Evolutionary conservation across 2,888 invertebrate species (phyloP).

Genomic region (Meganola albula): DNA sequence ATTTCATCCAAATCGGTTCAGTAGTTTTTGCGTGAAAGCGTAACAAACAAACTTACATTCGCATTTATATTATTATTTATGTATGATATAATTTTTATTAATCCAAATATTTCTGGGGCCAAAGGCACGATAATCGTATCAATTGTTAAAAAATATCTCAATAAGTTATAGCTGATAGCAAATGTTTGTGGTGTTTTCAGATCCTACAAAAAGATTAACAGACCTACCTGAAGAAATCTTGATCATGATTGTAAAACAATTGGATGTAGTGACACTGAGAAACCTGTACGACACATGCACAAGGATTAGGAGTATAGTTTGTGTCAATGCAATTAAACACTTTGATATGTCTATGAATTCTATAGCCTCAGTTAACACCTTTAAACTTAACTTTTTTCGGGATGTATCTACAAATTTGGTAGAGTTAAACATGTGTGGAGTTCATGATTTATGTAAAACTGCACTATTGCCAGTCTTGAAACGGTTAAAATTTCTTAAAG

Average conservation of each 20-base stretch:
- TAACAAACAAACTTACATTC: no score
- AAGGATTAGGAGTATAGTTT: slow-evolving; percentile 35
- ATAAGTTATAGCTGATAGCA: no score
- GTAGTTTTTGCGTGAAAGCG: no score
- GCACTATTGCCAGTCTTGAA: slow-evolving; percentile 38
- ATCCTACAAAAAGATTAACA: background rate
- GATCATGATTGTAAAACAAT: background rate
- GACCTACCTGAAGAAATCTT: background rate
- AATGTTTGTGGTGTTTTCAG: no score
- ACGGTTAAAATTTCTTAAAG: slow-evolving; percentile 41
- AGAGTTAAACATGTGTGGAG: slow-evolving; percentile 46
- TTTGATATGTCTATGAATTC: slow-evolving; percentile 43
- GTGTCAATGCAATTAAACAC: slow-evolving; percentile 34
- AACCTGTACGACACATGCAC: background rate
- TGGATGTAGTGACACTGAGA: background rate
- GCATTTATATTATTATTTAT: no score
- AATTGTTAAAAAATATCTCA: no score
- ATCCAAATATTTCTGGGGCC: no score
- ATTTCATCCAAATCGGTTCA: no score
- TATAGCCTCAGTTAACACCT: slow-evolving; percentile 41
- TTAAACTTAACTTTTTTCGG: slow-evolving; percentile 44
- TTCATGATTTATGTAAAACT: slow-evolving; percentile 44
- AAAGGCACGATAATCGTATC: no score
- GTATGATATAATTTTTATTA: no score
- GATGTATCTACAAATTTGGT: slow-evolving; percentile 40